A percentile compares a stretch with the other conserved stretches of the same genome.
Evolutionary conservation across 2,797 vertebrate genomes (phyloP).

Genomic region (Poeciliopsis gracilis): DNA sequence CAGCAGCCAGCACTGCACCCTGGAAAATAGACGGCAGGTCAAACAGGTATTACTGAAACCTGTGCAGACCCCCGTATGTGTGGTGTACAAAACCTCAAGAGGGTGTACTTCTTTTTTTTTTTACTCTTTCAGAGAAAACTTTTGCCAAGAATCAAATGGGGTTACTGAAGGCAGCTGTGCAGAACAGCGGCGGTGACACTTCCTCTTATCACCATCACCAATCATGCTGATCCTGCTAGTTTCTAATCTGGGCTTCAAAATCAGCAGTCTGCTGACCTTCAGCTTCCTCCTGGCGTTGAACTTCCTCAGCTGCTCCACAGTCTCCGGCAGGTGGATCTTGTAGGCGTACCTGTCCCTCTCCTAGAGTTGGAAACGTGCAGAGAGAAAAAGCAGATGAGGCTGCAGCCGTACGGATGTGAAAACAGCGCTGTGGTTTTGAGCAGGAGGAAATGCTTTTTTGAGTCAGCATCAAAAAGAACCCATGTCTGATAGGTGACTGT

Average conservation of each 20-base stretch:
- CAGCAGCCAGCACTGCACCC: constrained; percentile 98
- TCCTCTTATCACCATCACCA: constrained; percentile 3
- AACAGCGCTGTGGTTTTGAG: constrained; percentile 16
- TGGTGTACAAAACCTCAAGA: background rate
- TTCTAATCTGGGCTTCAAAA: background rate
- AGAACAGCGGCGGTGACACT: background rate
- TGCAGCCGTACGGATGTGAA: constrained; percentile 30
- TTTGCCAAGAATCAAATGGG: background rate
- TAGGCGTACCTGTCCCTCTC: constrained; percentile 99
- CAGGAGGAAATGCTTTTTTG: constrained; percentile 26
- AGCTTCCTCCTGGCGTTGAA: constrained; percentile 99
- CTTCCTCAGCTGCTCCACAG: constrained; percentile 98
- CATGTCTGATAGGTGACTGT: constrained; percentile 6
- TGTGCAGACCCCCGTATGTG: background rate
- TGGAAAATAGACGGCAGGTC: constrained; percentile 53
- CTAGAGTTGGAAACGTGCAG: constrained; percentile 65
- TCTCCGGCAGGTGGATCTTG: constrained; percentile 99
- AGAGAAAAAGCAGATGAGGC: background rate
- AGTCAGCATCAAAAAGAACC: background rate
- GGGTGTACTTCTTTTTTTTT: background rate
- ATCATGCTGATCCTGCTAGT: background rate
- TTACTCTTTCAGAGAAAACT: background rate
- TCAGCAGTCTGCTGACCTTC: constrained; percentile 82
- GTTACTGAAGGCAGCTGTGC: constrained; percentile 10
- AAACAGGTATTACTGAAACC: background rate